Conservation (phyloP, 2,888 invertebrate genomes). For the Amblyjoppa proteus region DNA sequence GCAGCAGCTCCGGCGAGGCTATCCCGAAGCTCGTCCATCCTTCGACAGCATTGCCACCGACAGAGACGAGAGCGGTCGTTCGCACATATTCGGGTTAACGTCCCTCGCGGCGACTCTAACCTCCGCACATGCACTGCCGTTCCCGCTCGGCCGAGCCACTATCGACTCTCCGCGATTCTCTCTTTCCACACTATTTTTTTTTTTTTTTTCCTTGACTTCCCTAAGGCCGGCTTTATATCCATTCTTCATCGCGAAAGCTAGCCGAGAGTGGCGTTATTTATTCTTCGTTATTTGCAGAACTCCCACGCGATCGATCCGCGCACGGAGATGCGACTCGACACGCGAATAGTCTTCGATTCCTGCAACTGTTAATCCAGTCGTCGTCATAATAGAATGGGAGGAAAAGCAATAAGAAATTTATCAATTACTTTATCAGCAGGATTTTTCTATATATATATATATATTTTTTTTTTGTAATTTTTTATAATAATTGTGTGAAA, state of each 20-base stretch:
- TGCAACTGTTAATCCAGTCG: not conserved
- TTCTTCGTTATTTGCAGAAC: conserved; percentile 46
- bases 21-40: conserved; percentile 39
- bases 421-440: no score
- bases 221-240: conserved; percentile 12
- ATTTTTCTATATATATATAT: not conserved
- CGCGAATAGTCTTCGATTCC: not conserved
- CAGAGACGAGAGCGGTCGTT: conserved; percentile 61
- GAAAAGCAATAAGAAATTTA: no score
- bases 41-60: conserved; percentile 50
- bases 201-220: conserved; percentile 6
- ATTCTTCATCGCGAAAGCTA: conserved; percentile 38
- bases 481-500: not conserved
- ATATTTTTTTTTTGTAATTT: not conserved
- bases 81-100: conserved; percentile 71
- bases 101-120: conserved; percentile 49
- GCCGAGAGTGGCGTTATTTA: conserved; percentile 44
- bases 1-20: conserved; percentile 14
- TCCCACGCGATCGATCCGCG: not conserved
- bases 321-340: not conserved
- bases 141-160: conserved; percentile 11
- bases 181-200: conserved; percentile 16
- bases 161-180: conserved; percentile 37
- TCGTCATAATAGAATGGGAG: no score
- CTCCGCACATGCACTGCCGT: not conserved